These are phyloP conservation scores for Subacronicta megacephala DNA, from an alignment of 2,888 invertebrate species.

Conservation along the genomic window DNA sequence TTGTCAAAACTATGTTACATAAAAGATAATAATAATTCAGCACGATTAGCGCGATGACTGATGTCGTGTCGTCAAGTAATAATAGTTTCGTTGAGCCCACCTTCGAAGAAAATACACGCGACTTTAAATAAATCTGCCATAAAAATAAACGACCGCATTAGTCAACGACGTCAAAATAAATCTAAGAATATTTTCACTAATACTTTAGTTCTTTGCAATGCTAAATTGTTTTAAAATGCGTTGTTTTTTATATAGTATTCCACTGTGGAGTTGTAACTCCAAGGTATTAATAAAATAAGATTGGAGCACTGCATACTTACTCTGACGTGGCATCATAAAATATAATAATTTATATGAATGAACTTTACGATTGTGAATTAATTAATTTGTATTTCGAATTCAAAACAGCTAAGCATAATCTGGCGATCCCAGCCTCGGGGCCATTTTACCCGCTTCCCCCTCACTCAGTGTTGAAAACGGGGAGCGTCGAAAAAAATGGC, in stretches of 20 bases:
- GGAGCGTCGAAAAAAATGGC: constrained; percentile 79
- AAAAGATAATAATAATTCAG: constrained; percentile 81
- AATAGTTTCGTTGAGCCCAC: constrained; percentile 81
- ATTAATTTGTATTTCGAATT: constrained; percentile 77
- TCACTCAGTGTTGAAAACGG: constrained; percentile 62
- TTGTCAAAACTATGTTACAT: constrained; percentile 79
- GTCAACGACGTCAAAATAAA: constrained; percentile 88
- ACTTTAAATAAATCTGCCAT: constrained; percentile 84
- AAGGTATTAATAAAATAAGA: constrained; percentile 55
- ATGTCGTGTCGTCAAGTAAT: constrained; percentile 85
- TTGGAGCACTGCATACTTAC: constrained; percentile 49
- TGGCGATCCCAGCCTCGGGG: constrained; percentile 69
- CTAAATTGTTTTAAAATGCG: constrained; percentile 53
- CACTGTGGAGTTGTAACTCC: constrained; percentile 61
- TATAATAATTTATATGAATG: constrained; percentile 70
- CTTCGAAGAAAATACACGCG: constrained; percentile 78
- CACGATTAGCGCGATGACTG: constrained; percentile 84
- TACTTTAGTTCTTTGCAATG: constrained; percentile 57
- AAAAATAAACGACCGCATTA: constrained; percentile 88
- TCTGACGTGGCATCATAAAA: constrained; percentile 62
- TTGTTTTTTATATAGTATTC: constrained; percentile 44
- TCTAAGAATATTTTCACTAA: constrained; percentile 78
- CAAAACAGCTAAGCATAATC: constrained; percentile 78
- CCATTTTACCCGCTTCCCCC: constrained; percentile 59
- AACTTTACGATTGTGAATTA: constrained; percentile 70